These are phyloP conservation scores for Chondrosia reniformis DNA, from an alignment of 37 sponge, comb jelly and placozoan genomes.

Conservation along the genomic window DNA sequence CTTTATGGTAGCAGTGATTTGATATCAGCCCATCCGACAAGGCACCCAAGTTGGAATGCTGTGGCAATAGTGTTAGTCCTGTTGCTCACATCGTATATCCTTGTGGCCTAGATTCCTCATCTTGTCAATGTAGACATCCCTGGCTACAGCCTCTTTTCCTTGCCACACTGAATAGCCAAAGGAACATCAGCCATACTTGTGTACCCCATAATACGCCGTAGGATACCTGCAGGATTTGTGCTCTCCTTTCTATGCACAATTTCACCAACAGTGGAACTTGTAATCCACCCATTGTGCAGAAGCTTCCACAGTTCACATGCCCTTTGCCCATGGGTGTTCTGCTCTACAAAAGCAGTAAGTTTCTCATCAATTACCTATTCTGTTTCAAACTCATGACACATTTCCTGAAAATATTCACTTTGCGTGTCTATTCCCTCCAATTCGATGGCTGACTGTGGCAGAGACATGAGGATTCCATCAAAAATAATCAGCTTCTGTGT, in stretches of 20 bases:
- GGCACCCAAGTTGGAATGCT: neutral
- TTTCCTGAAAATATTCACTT: conserved; percentile 7
- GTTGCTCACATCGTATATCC: neutral
- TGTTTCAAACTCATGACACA: neutral
- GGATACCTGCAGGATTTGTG: conserved; percentile 5
- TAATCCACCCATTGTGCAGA: neutral
- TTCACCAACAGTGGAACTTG: conserved; percentile 13
- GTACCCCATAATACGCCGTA: conserved; percentile 15
- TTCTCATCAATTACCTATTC: neutral
- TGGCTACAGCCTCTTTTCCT: neutral
- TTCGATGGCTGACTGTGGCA: conserved; percentile 6
- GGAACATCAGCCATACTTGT: neutral
- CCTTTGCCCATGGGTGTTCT: conserved; percentile 4
- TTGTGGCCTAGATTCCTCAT: neutral
- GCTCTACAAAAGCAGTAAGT: neutral
- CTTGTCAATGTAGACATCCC: neutral
- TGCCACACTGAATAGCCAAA: neutral
- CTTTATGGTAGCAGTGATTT: neutral
- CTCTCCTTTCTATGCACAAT: neutral
- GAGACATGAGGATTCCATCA: neutral
- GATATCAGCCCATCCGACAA: neutral
- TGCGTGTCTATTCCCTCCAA: neutral
- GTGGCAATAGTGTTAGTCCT: conserved; percentile 3
- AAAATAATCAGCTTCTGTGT: neutral
- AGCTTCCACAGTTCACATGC: neutral